Evolutionary conservation across 2,888 invertebrate genomes (phyloP).

Genomic region (Agrochola circellaris): DNA sequence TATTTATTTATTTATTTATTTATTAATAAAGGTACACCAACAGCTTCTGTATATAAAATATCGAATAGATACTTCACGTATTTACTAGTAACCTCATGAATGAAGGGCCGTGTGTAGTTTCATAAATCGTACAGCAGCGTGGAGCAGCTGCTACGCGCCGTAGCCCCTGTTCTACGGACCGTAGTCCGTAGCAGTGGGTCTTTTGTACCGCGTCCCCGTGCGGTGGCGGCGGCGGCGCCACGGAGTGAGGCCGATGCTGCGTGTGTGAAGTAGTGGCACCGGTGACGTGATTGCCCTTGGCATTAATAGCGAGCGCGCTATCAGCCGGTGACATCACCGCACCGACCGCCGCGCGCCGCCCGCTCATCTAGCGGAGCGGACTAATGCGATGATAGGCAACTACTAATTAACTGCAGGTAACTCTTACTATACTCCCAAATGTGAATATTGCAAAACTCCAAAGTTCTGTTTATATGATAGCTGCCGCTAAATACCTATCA

Average conservation of each 20-base stretch:
- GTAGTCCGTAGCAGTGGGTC: slow-evolving; percentile 13
- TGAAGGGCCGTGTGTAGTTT: slow-evolving; percentile 3
- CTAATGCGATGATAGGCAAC: background rate
- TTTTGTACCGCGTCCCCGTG: background rate
- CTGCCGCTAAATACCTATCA: no score
- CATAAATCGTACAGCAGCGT: background rate
- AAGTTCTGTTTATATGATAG: no score
- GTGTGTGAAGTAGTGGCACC: slow-evolving; percentile 39
- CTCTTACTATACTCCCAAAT: background rate
- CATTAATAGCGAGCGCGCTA: slow-evolving; percentile 79
- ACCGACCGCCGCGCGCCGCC: slow-evolving; percentile 17
- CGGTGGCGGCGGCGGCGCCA: background rate
- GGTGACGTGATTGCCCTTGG: slow-evolving; percentile 82
- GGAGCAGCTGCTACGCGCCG: background rate
- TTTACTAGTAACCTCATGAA: no score
- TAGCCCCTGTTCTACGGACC: background rate
- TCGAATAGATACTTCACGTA: no score
- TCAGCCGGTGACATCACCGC: slow-evolving; percentile 74
- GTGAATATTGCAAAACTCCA: no score
- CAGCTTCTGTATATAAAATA: no score
- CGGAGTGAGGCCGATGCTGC: slow-evolving; percentile 10
- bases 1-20: no score
- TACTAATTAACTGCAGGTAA: background rate
- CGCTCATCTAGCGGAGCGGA: background rate
- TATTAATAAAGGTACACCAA: no score